A percentile compares a stretch with the other conserved stretches of the same genome.
These are phyloP conservation scores for Deroptyus accipitrinus DNA, from an alignment of 2,113 vertebrate species.

Conservation along the genomic window DNA sequence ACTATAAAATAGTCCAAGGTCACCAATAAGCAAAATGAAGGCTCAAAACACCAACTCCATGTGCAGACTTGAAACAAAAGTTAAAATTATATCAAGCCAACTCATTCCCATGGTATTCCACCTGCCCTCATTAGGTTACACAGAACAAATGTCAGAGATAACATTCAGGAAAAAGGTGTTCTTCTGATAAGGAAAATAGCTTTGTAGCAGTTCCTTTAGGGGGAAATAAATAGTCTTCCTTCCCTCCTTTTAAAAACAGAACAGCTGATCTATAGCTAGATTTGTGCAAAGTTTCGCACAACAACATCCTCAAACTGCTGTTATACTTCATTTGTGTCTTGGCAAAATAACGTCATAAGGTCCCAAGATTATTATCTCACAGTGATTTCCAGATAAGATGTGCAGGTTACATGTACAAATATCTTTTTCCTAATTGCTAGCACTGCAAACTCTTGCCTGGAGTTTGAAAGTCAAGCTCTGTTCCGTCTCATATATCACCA, in stretches of 20 bases:
- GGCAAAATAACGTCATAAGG: neutral
- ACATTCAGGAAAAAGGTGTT: constrained; percentile 66
- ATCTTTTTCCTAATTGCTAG: neutral
- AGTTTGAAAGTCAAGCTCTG: constrained; percentile 27
- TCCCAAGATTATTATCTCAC: constrained; percentile 26
- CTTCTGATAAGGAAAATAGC: constrained; percentile 59
- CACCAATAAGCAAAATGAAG: constrained; percentile 27
- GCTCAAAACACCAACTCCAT: constrained; percentile 8
- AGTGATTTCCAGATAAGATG: constrained; percentile 16
- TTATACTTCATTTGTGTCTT: neutral
- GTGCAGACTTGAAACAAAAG: constrained; percentile 4
- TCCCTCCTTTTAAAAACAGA: constrained; percentile 59
- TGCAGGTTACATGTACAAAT: neutral
- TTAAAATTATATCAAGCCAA: constrained; percentile 54
- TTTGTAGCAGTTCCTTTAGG: constrained; percentile 49
- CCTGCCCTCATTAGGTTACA: constrained; percentile 44
- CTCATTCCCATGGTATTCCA: constrained; percentile 49
- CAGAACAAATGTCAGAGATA: constrained; percentile 61
- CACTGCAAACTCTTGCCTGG: neutral
- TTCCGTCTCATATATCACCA: neutral
- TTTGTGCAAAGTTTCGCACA: constrained; percentile 23
- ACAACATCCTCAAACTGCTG: neutral
- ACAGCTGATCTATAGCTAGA: constrained; percentile 28
- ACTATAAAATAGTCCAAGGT: constrained; percentile 5
- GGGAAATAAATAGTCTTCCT: constrained; percentile 57